Base-by-base conservation (phyloP, 2,113 vertebrate species). In the Pollachius pollachius region DNA sequence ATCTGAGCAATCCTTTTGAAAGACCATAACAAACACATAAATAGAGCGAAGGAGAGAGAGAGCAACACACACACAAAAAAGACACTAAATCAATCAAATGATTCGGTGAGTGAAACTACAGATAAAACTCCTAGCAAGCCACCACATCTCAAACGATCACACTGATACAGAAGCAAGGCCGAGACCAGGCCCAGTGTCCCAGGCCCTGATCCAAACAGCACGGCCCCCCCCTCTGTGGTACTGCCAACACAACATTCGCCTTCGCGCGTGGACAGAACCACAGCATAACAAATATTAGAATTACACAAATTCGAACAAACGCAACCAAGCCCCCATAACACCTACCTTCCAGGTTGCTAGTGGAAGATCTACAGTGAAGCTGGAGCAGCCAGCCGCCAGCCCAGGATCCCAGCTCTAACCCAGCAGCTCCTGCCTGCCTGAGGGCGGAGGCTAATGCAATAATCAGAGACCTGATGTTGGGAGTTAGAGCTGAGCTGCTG, bases 381-480 rank as follows among this genome's bases (percentile, higher is more conserved):
- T 34, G n/a, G 15, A 9, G 17, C 62, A 23, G 25, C 8, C 16
- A 6, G 6, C 21, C n/a, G 7, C 3, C 17, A 19, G 58, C n/a
- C 9, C n/a, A 17, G 4, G 17, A 19, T 3, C 25, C 30, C 62
- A 2, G 25, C 67, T 64, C 2, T 19, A n/a, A 4, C 59, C 59
- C 12, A 60, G 67, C 73, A 69, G 66, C 67, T 69, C 37, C 64
- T 23, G 41, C 12, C 60, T 25, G 58, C 9, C 58, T 4, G 64
- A 13, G 54, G 30, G 19, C 18, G 37, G 12, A 62, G 71, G 62
- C 67, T 78, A 69, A 54, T 73, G 73, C 37, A 54, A 64, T 89
- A 88, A 90, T 86, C 78, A 81, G 82, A 21, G 72, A 82, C 85
- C 62, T 5, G 62, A 83, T 70, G 86, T 73, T 77, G 62, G 48